Evolutionary conservation across 1,140 invertebrate species (phyloP), one percentile per base, ranked within the genome.

Genomic region (Melanaphis sacchari): DNA sequence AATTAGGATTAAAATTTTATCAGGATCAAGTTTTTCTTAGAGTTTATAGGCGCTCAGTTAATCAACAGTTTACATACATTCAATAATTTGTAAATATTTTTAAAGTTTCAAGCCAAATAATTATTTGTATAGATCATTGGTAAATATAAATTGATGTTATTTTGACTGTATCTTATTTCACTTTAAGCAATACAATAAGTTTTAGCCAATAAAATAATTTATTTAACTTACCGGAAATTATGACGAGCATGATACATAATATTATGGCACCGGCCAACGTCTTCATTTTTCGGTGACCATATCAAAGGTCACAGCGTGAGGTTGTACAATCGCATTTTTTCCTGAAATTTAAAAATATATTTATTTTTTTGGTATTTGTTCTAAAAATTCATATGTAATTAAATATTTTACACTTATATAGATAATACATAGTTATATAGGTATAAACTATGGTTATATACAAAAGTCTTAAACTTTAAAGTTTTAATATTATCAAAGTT

Each of bases 231-330:
- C 91, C 91, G 46, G 91, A 93, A 81, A 92, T 92, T 40, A 49
- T 93, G 76, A 93, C 46, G 43, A 93, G 76, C 66, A 93, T 84
- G 9, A 93, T 93, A 49, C 91, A 93, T 84, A 93, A 26, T 93
- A 93, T 93, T 84, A 93, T 82, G 76, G 76, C 76, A 21, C 81
- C 81, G 91, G 66, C 76, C 76, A 93, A 93, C 22, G 91, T 93
- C 81, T 93, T 93, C 91, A 93, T 93, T 93, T 93, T 93, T 22
- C 76, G 91, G 91, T 93, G 91, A 93, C 91, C 91, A 93, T 93
- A 52, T 84, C 91, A 93, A 84, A 93, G 91, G 91, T 93, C 91
- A 93, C 91, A 93, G 91, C 91, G 85, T 84, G 43, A 84, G 24
- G 18, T 85, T 41, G 46, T 8, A 52, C 46, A 43, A 84, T 15